Evolutionary conservation across 2,113 vertebrate species (phyloP).

Genomic region (Orthochromis indermauri): DNA sequence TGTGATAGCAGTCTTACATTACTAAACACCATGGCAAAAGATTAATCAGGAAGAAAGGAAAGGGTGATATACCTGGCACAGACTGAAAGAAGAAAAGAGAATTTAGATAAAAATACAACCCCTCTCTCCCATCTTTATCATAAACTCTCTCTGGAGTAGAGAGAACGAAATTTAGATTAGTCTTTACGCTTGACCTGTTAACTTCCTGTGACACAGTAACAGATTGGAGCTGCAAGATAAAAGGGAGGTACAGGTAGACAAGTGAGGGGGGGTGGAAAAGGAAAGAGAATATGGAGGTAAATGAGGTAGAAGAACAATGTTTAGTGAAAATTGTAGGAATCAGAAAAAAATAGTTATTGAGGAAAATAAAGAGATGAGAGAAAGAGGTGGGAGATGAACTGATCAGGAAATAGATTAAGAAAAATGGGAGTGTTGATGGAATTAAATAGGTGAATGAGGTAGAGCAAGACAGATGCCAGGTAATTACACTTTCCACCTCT

Average conservation of each 20-base stretch:
- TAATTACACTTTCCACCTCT: background rate
- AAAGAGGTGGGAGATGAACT: background rate
- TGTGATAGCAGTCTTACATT: background rate
- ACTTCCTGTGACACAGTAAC: constrained; percentile 38
- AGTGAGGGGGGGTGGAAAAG: background rate
- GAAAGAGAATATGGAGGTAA: background rate
- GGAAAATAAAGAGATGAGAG: background rate
- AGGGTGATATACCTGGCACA: background rate
- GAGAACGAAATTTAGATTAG: constrained; percentile 57
- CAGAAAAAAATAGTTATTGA: background rate
- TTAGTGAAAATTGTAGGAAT: background rate
- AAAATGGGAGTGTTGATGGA: background rate
- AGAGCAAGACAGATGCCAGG: background rate
- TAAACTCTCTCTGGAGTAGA: constrained; percentile 9
- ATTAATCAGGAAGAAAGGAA: background rate
- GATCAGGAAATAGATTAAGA: background rate
- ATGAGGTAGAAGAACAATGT: background rate
- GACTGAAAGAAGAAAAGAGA: background rate
- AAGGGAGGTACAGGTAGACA: background rate
- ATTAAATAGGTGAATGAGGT: background rate
- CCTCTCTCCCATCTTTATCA: background rate
- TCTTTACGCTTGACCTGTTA: constrained; percentile 45
- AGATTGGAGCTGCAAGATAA: constrained; percentile 24
- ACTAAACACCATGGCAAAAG: background rate
- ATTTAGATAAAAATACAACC: background rate